A percentile compares a stretch with the other conserved stretches of the same genome.
Conservation (phyloP, 1,140 invertebrate species). For the Chionoecetes opilio region DNA sequence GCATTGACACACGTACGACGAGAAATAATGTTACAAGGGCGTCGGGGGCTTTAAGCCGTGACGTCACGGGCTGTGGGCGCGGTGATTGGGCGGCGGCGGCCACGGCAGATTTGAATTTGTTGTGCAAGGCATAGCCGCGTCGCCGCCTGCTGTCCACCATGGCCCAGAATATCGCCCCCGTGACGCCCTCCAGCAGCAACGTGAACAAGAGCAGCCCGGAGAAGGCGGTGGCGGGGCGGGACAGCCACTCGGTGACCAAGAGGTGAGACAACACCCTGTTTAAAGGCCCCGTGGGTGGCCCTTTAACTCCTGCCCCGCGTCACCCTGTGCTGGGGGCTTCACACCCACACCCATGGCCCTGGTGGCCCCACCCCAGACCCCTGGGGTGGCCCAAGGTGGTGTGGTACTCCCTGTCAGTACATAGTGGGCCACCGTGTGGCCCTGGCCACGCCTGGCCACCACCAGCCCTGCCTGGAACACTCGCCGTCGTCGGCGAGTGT, state of each 20-base stretch:
- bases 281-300: slow-evolving; percentile 58
- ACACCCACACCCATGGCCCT: too few species aligned
- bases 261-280: slow-evolving; percentile 53
- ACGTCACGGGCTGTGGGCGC: neutral
- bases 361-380: too few species aligned
- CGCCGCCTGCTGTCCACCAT: neutral
- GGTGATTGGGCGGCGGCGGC: slow-evolving; percentile 38
- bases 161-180: slow-evolving; percentile 72
- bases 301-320: slow-evolving; percentile 9
- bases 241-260: slow-evolving; percentile 65
- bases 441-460: too few species aligned
- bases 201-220: slow-evolving; percentile 62
- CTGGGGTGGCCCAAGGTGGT: too few species aligned
- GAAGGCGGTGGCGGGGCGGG: slow-evolving; percentile 65
- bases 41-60: too few species aligned
- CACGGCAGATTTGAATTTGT: slow-evolving; percentile 67
- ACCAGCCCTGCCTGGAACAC: too few species aligned
- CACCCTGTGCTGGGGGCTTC: too few species aligned
- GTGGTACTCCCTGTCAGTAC: too few species aligned
- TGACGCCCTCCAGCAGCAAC: neutral
- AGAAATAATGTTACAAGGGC: too few species aligned
- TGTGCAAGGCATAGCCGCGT: neutral
- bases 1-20: too few species aligned
- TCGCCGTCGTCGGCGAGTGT: too few species aligned
- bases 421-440: too few species aligned